Evolutionary conservation across 2,113 vertebrate species (phyloP).

Genomic region (Rhea americana): DNA sequence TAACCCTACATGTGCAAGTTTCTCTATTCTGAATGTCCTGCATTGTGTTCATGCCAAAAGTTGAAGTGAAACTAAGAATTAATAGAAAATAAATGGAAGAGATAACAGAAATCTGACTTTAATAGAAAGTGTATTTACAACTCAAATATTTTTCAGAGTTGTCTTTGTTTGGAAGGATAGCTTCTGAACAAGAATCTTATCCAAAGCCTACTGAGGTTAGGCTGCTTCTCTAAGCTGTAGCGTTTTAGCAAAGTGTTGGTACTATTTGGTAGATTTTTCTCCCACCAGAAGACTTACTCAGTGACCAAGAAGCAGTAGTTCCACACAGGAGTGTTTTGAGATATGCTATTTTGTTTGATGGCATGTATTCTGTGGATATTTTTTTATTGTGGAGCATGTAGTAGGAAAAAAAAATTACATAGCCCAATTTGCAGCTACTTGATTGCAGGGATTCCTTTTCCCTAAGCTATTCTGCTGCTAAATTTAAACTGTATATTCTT

Average conservation of each 20-base stretch:
- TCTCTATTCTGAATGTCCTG: neutral
- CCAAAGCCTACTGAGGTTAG: neutral
- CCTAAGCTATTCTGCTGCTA: neutral
- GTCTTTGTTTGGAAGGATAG: neutral
- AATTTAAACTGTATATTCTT: neutral
- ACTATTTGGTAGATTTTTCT: neutral
- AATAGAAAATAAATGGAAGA: neutral
- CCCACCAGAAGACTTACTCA: neutral
- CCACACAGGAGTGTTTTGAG: rapidly evolving
- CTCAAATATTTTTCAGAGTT: neutral
- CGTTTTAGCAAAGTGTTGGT: neutral
- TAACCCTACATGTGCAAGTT: neutral
- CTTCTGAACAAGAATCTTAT: neutral
- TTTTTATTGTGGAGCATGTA: neutral
- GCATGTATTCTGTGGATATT: neutral
- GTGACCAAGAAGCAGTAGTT: neutral
- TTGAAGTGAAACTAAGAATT: neutral
- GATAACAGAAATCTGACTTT: neutral
- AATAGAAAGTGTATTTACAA: neutral
- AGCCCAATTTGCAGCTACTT: neutral
- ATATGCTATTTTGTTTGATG: neutral
- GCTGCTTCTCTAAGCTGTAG: neutral
- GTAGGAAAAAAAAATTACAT: neutral
- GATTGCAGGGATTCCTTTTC: neutral
- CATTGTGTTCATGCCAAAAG: neutral